Conservation (phyloP, 1,140 invertebrate genomes). For the Mylabris phalerata region DNA sequence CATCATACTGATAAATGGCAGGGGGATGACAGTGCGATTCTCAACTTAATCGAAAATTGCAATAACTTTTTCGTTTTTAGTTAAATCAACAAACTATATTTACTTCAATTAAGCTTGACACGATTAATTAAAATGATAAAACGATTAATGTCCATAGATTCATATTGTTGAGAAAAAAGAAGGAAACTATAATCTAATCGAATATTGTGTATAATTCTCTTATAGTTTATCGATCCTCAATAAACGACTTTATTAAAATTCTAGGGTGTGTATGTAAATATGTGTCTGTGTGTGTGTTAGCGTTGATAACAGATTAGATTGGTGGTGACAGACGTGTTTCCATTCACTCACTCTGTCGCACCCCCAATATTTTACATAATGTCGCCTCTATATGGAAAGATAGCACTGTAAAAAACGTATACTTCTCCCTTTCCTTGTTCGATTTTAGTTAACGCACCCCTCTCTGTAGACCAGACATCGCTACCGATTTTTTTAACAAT, state of each 20-base stretch:
- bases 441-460: conserved; percentile 1
- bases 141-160: neutral
- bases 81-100: neutral
- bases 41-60: neutral
- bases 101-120: neutral
- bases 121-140: neutral
- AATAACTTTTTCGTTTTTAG: neutral
- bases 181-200: neutral
- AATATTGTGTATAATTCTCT: neutral
- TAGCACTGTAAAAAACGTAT: neutral
- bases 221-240: conserved; percentile 10
- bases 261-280: conserved; percentile 20
- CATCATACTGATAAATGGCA: too few species aligned
- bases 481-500: conserved; percentile 15
- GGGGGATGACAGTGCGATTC: too few species aligned
- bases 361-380: conserved; percentile 15
- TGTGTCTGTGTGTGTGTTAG: conserved; percentile 16
- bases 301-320: conserved; percentile 32
- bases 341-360: conserved; percentile 18
- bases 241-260: conserved; percentile 25
- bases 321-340: conserved; percentile 30
- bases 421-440: neutral
- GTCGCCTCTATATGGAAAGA: neutral
- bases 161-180: neutral
- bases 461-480: conserved; percentile 4